Base-by-base conservation (phyloP, 2,113 vertebrate genomes). In the Pollimyrus isidori region DNA sequence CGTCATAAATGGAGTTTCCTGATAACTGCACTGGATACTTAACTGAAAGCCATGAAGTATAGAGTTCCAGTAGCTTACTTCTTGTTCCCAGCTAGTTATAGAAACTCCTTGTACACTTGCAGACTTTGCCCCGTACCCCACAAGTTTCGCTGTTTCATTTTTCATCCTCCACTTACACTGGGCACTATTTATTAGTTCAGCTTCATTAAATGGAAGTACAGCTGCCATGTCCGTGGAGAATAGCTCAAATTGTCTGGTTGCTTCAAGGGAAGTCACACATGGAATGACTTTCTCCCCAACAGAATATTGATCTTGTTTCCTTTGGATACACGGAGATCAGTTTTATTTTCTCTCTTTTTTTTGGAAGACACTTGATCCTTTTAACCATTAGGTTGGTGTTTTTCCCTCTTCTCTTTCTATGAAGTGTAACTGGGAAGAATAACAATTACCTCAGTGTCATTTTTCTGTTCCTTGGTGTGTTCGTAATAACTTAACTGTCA, bases 401-500 rank as follows among this genome's bases (percentile, higher is more conserved):
- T 45, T 30, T 56, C 46, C 42, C 7, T 69, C 42, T 69, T 48
- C 15, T 23, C 17, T 42, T 84, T 88, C 90, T 58, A 46, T 89
- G 91, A 90, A 89, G 89, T 76, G 76, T n/a, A 65, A 84, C 49
- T 65, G 46, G 65, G 56, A 49, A 89, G 88, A 92, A 86, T 89
- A 90, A 90, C 92, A 93, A 91, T 90, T 89, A 91, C 69, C 42
- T 83, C 53, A 91, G 91, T 88, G 89, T 62, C 69, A 90, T 93
- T 92, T 91, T 88, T 88, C 88, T 91, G 91, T 87, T 91, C 90
- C 91, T 89, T 91, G 90, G 92, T 91, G 92, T 56, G 89, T 90
- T 58, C 65, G 88, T 93, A 93, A 95, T 90, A 91, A 91, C 92
- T 90, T 94, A 93, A 93, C 91, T 92, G 91, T 89, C 39, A 84